Evolutionary conservation across 2,797 vertebrate genomes (phyloP).

Genomic region (Hypotaenidia okinawae): DNA sequence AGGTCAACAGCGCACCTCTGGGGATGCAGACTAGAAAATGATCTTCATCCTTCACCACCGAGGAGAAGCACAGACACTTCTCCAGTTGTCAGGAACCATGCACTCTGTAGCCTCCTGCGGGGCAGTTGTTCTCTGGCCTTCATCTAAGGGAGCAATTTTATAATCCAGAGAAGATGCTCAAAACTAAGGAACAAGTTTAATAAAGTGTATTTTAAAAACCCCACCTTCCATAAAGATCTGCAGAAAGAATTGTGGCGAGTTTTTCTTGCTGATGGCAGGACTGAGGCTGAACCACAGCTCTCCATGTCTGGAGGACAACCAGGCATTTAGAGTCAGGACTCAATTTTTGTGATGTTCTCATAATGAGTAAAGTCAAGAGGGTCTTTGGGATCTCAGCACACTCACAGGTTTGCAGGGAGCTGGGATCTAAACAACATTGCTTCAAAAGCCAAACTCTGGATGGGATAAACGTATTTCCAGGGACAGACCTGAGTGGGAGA

Average conservation of each 20-base stretch:
- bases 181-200: not conserved
- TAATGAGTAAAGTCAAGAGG: not conserved
- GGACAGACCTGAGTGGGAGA: constrained; percentile 1
- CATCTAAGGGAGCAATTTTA: not conserved
- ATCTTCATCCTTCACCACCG: not conserved
- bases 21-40: not conserved
- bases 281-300: not conserved
- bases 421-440: not conserved
- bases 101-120: not conserved
- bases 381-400: not conserved
- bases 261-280: not conserved
- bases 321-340: not conserved
- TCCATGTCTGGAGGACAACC: not conserved
- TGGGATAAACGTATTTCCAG: not conserved
- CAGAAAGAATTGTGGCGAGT: not conserved
- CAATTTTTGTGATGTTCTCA: not conserved
- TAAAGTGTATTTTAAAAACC: not conserved
- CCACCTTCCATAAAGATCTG: not conserved
- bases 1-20: not conserved
- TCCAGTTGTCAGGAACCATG: not conserved
- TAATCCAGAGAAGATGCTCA: not conserved
- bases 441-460: not conserved
- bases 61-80: not conserved
- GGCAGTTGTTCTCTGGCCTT: not conserved
- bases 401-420: not conserved